These are phyloP conservation scores for Invenusta paracnida DNA, from an alignment of 2,888 invertebrate species.

Conservation along the genomic window DNA sequence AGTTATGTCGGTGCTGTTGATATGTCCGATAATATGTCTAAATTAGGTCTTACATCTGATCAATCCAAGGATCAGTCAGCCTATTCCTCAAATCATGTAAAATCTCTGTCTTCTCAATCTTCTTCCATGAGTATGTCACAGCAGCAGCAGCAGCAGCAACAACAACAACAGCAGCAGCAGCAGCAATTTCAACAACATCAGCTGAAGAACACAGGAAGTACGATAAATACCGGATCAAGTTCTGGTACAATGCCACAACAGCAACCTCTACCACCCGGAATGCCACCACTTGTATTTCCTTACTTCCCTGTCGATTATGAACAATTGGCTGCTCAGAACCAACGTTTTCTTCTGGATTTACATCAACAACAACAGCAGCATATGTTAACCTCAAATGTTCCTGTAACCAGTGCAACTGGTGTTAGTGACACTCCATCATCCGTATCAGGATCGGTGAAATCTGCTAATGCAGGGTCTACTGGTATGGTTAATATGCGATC, in stretches of 20 bases:
- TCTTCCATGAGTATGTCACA: background rate
- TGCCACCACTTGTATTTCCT: background rate
- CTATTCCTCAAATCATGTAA: background rate
- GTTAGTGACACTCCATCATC: background rate
- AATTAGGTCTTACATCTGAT: background rate
- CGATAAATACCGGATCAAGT: background rate
- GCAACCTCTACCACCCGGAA: background rate
- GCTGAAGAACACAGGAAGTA: background rate
- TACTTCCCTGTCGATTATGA: background rate
- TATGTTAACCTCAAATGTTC: background rate
- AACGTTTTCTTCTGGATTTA: background rate
- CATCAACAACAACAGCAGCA: background rate
- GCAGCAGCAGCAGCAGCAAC: background rate
- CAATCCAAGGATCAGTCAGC: background rate
- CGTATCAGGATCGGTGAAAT: background rate
- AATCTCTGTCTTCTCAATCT: background rate
- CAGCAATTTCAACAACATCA: background rate
- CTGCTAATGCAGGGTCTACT: background rate
- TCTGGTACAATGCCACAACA: background rate
- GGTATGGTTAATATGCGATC: background rate
- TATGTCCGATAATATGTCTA: constrained; percentile 1
- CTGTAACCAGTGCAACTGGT: background rate
- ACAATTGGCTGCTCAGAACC: background rate
- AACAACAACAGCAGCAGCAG: background rate
- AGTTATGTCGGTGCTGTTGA: background rate